A percentile compares a stretch with the other conserved stretches of the same genome.
phyloP scores from a whole-genome alignment of 2,113 vertebrate species.

The Pampusana beccarii region DNA sequence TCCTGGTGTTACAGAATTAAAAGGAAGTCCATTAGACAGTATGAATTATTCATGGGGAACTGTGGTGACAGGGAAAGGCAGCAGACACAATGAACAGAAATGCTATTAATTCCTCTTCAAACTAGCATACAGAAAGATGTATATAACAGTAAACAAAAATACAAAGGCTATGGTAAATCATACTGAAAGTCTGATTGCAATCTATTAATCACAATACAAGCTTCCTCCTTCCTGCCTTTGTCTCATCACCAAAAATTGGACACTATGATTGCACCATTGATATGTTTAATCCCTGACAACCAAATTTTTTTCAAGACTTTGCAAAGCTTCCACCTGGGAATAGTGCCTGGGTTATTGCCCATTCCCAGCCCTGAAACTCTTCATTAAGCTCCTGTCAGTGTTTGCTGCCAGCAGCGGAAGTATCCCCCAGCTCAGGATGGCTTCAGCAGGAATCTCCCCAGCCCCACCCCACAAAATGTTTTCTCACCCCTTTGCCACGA shows the following conservation, averaged over 20 bases:
- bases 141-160: background rate
- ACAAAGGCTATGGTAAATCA: background rate
- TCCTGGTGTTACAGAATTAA: conserved; percentile 57
- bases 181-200: background rate
- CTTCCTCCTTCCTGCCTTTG: background rate
- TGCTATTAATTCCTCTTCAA: conserved; percentile 52
- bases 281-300: background rate
- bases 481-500: background rate
- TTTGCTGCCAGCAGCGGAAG: accelerated
- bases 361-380: background rate
- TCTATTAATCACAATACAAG: background rate
- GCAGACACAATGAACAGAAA: conserved; percentile 41
- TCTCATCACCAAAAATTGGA: background rate
- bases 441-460: background rate
- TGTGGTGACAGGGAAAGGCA: conserved; percentile 35
- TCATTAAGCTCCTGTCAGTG: background rate
- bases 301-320: background rate
- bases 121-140: conserved; percentile 11
- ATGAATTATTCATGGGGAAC: conserved; percentile 71
- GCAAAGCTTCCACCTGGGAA: background rate
- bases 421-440: background rate
- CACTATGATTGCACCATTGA: background rate
- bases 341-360: background rate
- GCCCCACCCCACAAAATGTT: background rate
- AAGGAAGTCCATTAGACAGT: conserved; percentile 33